phyloP scores from a whole-genome alignment of 2,797 vertebrate genomes.

The Pteropus rufus region DNA sequence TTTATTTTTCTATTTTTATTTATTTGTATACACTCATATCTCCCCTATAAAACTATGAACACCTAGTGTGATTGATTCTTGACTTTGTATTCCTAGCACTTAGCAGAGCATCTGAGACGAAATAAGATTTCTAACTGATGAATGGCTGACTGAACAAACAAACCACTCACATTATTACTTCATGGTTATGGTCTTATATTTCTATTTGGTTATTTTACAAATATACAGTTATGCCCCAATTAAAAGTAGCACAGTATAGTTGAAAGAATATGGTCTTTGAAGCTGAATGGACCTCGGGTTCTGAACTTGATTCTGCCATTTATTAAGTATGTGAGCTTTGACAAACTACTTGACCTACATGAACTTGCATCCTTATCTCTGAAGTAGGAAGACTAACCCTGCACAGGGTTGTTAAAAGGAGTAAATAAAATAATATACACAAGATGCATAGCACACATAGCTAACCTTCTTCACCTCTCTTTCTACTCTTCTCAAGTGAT shows the following conservation, averaged over 20 bases:
- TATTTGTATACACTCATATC: background rate
- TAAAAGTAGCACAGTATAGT: background rate
- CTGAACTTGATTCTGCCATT: background rate
- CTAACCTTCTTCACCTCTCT: background rate
- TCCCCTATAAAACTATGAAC: background rate
- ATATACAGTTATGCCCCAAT: background rate
- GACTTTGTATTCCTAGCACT: background rate
- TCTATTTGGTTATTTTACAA: background rate
- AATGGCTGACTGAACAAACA: background rate
- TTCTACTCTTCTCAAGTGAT: background rate
- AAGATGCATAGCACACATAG: background rate
- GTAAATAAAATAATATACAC: background rate
- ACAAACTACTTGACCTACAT: background rate
- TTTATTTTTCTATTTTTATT: constrained; percentile 16
- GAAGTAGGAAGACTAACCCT: background rate
- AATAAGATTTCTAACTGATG: background rate
- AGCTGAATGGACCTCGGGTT: background rate
- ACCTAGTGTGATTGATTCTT: background rate
- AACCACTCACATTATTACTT: background rate
- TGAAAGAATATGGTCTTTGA: background rate
- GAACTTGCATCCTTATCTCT: background rate
- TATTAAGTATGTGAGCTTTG: background rate
- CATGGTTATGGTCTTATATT: background rate
- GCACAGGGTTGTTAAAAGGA: background rate
- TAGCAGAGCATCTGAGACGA: background rate